Evolutionary conservation across 2,888 invertebrate genomes (phyloP).

Genomic region (Meiosimyza decipiens): DNA sequence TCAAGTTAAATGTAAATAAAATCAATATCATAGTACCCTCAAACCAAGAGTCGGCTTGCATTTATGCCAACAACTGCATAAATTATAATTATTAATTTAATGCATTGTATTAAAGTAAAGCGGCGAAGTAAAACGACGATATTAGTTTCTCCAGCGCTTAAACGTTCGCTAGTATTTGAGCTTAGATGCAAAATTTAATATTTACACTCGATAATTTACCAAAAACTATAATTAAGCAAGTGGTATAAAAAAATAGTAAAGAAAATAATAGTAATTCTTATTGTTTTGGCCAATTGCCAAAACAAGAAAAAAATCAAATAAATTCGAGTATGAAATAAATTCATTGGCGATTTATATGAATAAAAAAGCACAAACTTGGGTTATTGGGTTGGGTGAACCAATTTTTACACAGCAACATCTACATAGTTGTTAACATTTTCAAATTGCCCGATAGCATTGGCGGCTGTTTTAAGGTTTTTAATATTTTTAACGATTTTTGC

Average conservation of each 20-base stretch:
- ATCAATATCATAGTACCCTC: too few relatives aligned
- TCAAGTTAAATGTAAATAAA: too few relatives aligned
- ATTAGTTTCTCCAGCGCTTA: too few relatives aligned
- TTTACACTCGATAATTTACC: conserved; percentile 7
- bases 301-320: conserved; percentile 10
- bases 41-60: too few relatives aligned
- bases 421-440: not conserved
- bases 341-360: not conserved
- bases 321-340: conserved; percentile 3
- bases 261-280: not conserved
- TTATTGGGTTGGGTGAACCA: conserved; percentile 9
- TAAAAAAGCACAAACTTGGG: not conserved
- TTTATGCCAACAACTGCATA: too few relatives aligned
- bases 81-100: too few relatives aligned
- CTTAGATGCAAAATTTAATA: conserved; percentile 7
- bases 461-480: not conserved
- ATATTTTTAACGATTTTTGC: conserved; percentile 12
- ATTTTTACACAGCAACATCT: not conserved
- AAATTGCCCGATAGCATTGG: conserved; percentile 9
- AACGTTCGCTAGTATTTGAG: not conserved
- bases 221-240: conserved; percentile 14
- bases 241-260: not conserved
- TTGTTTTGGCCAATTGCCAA: too few relatives aligned
- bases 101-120: too few relatives aligned
- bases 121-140: too few relatives aligned